Percentiles rank a stretch among this genome's conserved stretches.
These are phyloP conservation scores for Lacerta viridis DNA, from an alignment of 2,797 vertebrate genomes.

Conservation along the genomic window DNA sequence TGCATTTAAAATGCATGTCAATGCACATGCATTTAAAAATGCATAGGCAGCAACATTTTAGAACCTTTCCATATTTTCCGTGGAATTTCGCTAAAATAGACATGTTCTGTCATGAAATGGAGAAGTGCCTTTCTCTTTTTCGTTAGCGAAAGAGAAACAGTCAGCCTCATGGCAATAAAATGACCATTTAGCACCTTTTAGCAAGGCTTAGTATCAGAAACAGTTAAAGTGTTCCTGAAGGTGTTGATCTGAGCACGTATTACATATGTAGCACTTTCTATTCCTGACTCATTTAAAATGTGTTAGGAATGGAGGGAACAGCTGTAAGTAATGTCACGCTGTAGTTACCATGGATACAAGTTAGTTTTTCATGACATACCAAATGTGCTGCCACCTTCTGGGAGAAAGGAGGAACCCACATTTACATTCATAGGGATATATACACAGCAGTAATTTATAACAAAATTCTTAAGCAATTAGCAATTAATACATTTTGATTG, in stretches of 20 bases:
- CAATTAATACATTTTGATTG: not conserved
- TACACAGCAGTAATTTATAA: not conserved
- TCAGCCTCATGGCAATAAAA: not conserved
- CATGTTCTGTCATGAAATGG: too few species aligned
- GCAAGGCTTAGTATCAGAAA: not conserved
- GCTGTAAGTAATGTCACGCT: slow-evolving; percentile 14
- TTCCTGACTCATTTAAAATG: not conserved
- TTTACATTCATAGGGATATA: not conserved
- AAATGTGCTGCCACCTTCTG: not conserved
- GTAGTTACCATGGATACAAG: slow-evolving; percentile 48
- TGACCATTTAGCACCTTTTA: not conserved
- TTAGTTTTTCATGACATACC: not conserved
- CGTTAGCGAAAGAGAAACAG: too few species aligned
- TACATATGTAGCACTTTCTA: slow-evolving; percentile 14
- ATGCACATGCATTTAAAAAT: too few species aligned
- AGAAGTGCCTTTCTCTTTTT: too few species aligned
- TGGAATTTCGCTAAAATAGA: too few species aligned
- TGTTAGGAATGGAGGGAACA: not conserved
- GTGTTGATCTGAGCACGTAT: not conserved
- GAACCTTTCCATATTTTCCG: too few species aligned
- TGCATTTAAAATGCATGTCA: too few species aligned
- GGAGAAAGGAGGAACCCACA: not conserved
- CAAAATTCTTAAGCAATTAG: not conserved
- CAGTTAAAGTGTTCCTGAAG: not conserved
- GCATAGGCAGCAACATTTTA: too few species aligned